Evolutionary conservation across 2,797 vertebrate species (phyloP).

Genomic region (Margarornis squamiger): DNA sequence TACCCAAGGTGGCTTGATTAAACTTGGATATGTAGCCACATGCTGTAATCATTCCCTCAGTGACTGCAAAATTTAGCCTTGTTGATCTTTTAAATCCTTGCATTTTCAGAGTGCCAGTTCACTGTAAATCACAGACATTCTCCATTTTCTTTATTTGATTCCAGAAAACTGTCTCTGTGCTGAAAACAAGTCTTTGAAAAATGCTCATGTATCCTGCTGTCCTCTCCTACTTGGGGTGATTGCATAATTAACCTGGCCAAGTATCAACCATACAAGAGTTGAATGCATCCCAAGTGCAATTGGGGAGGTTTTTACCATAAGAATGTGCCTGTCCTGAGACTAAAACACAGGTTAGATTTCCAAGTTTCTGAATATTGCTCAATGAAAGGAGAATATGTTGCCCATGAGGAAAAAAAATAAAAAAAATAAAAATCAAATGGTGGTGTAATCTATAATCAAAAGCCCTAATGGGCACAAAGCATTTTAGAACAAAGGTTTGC

Average conservation of each 20-base stretch:
- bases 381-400: slow-evolving; percentile 75
- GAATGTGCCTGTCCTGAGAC: slow-evolving; percentile 78
- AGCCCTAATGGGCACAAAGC: slow-evolving; percentile 71
- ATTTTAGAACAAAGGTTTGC: slow-evolving; percentile 77
- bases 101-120: slow-evolving; percentile 43
- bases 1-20: slow-evolving; percentile 21
- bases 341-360: slow-evolving; percentile 81
- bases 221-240: slow-evolving; percentile 69
- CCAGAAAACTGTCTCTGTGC: slow-evolving; percentile 66
- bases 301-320: slow-evolving; percentile 78
- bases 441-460: slow-evolving; percentile 78
- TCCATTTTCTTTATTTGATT: slow-evolving; percentile 55
- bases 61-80: slow-evolving; percentile 46
- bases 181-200: slow-evolving; percentile 67
- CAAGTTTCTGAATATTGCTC: slow-evolving; percentile 79
- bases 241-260: slow-evolving; percentile 77
- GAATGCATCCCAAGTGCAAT: slow-evolving; percentile 73
- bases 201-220: slow-evolving; percentile 64
- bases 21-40: not conserved
- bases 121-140: slow-evolving; percentile 66
- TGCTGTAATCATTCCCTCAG: slow-evolving; percentile 26
- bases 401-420: slow-evolving; percentile 57
- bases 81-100: slow-evolving; percentile 45
- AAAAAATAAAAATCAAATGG: slow-evolving; percentile 56
- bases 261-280: slow-evolving; percentile 75